Base-by-base conservation (phyloP, 2,797 vertebrate genomes). In the Bradypodion ventrale region DNA sequence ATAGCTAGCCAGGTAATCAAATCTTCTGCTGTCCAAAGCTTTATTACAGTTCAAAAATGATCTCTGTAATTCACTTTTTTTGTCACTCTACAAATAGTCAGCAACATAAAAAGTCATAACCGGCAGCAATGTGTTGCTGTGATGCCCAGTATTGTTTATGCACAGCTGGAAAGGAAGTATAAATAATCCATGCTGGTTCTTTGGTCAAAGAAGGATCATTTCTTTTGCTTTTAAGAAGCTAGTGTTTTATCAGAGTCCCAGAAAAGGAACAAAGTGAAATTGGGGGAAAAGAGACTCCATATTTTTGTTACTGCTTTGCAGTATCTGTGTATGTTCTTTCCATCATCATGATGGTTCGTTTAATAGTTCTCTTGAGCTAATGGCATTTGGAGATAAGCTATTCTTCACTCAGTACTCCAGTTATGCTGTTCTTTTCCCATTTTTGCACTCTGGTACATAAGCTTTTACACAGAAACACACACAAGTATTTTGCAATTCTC, bases 21-120 rank as follows among this genome's bases (percentile, higher is more conserved):
- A 87, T 85, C 73, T 84, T 29, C 46, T 89, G 0, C 40, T 87
- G 75, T 84, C 78, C 46, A 62, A 40, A 12, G 25, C 37, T 93
- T 92, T 91, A 83, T 86, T 76, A 83, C 0, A 7, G 76, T 78
- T 89, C 46, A 83, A 42, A 92, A 91, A 59, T 25, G 81, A 83
- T 70, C 8, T 80, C 75, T 65, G n/a, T 85, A 85, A 89, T 76
- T 89, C 88, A 82, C 68, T 10, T 74, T 63, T 89, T 88, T 87
- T 70, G 42, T 62, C 85, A 84, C 80, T 93, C 80, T 80, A 83
- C 81, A 85, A 86, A 89, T 70, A 27, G 60, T 87, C 80, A 87
- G 15, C 72, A 87, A 84, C 56, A 85, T 81, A 87, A 21, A 85
- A 9, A 92, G 72, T 44, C 35, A 44, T 93, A 87, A 89, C 80